Evolutionary conservation across 2,113 vertebrate genomes (phyloP).

Genomic region (Pseudolaguvia tuberculata): DNA sequence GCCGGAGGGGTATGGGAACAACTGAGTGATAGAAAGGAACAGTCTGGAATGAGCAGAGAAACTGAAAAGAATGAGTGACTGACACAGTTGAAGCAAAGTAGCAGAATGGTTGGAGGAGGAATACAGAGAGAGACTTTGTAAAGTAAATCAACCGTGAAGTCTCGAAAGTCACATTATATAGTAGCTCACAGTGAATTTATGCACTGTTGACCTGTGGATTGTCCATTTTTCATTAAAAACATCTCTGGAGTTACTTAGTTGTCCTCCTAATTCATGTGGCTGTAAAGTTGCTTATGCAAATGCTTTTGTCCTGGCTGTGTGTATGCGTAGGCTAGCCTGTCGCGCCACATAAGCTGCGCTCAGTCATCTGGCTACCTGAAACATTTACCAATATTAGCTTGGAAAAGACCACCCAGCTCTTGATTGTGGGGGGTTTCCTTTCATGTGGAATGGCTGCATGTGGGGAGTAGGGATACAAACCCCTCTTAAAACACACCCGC

Average conservation of each 20-base stretch:
- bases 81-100: slow-evolving; percentile 52
- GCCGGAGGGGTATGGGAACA: slow-evolving; percentile 55
- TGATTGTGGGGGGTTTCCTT: slow-evolving; percentile 52
- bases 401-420: slow-evolving; percentile 67
- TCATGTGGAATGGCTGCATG: slow-evolving; percentile 68
- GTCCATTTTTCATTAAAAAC: slow-evolving; percentile 51
- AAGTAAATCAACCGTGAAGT: slow-evolving; percentile 61
- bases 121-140: slow-evolving; percentile 47
- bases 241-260: slow-evolving; percentile 28
- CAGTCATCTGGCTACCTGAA: slow-evolving; percentile 45
- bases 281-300: slow-evolving; percentile 35
- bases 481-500: slow-evolving; percentile 58
- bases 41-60: slow-evolving; percentile 59
- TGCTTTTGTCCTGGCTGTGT: slow-evolving; percentile 1
- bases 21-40: slow-evolving; percentile 44
- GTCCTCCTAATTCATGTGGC: slow-evolving; percentile 2
- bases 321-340: slow-evolving; percentile 14
- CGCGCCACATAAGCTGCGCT: slow-evolving; percentile 17
- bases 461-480: slow-evolving; percentile 58
- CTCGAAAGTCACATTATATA: slow-evolving; percentile 34
- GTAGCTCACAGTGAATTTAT: slow-evolving; percentile 60
- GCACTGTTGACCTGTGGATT: slow-evolving; percentile 56
- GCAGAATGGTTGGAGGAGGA: slow-evolving; percentile 42
- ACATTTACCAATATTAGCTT: slow-evolving; percentile 47
- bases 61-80: slow-evolving; percentile 53